Evolutionary conservation across 2,113 vertebrate species (phyloP).

Genomic region (Phylloscopus whistleri): DNA sequence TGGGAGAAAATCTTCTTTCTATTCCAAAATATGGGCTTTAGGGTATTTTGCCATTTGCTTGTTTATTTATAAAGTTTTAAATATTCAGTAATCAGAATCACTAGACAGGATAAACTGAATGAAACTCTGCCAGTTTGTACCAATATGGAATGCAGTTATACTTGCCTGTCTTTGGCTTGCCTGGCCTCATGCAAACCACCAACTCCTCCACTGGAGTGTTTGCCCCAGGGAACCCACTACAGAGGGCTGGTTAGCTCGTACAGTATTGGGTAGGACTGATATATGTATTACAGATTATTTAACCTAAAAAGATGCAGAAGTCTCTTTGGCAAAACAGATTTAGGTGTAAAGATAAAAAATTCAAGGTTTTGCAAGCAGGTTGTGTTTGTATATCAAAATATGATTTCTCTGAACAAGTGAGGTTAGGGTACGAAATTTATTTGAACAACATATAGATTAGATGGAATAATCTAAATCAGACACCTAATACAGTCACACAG

Average conservation of each 20-base stretch:
- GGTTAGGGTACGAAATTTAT: not conserved
- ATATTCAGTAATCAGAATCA: not conserved
- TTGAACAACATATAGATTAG: not conserved
- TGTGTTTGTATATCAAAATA: not conserved
- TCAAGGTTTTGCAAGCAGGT: rapidly evolving
- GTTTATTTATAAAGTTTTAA: not conserved
- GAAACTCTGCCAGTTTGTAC: not conserved
- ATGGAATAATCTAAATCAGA: not conserved
- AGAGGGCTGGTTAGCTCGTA: not conserved
- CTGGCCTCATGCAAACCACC: not conserved
- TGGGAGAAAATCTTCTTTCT: not conserved
- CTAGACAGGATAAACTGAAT: not conserved
- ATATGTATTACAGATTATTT: not conserved
- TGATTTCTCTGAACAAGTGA: not conserved
- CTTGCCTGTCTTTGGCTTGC: not conserved
- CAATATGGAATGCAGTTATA: not conserved
- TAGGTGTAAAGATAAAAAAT: not conserved
- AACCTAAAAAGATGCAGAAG: not conserved
- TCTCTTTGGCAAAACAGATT: not conserved
- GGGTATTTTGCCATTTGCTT: not conserved
- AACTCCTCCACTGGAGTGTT: not conserved
- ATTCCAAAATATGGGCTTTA: not conserved
- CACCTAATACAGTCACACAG: not conserved
- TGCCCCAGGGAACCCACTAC: not conserved
- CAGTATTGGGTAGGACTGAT: not conserved